Percentiles rank a stretch among this genome's conserved stretches.
phyloP scores from a whole-genome alignment of 37 sponge, comb jelly and placozoan genomes.

The Eunapius fragilis region DNA sequence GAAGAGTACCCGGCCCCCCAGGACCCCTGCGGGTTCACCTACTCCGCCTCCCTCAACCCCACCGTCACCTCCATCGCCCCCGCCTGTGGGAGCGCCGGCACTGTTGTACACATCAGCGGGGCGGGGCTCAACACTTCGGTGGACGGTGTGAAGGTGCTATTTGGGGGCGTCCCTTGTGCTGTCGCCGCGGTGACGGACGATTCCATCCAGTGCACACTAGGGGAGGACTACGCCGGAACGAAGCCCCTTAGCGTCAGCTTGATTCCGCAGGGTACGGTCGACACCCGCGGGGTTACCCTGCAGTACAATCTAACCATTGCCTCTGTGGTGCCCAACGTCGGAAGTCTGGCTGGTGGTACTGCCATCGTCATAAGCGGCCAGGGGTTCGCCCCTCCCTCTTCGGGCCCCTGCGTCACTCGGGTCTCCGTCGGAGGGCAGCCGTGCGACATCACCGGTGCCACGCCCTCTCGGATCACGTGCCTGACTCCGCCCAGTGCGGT shows the following conservation, averaged over 20 bases:
- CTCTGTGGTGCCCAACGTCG: conserved; percentile 18
- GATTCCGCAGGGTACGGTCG: conserved; percentile 18
- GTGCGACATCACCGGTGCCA: conserved; percentile 22
- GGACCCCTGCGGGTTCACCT: conserved; percentile 62
- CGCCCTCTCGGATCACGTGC: conserved; percentile 13
- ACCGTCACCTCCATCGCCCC: conserved; percentile 52
- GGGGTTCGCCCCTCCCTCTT: conserved; percentile 51
- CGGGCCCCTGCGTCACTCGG: neutral
- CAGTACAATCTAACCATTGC: conserved; percentile 28
- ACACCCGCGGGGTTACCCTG: conserved; percentile 20
- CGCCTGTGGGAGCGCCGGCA: conserved; percentile 24
- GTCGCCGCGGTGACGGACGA: conserved; percentile 19
- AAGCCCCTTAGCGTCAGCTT: conserved; percentile 45
- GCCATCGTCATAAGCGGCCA: conserved; percentile 44
- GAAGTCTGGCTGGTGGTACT: conserved; percentile 62
- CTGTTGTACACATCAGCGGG: conserved; percentile 40
- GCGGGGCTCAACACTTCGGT: conserved; percentile 9
- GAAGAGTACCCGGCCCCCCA: neutral
- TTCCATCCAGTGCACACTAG: conserved; percentile 39
- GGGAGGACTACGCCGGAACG: conserved; percentile 34
- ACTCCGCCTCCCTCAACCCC: conserved; percentile 48
- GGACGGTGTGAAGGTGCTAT: conserved; percentile 16
- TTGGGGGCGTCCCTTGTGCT: conserved; percentile 49
- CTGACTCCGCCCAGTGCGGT: conserved; percentile 16
- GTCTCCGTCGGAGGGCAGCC: conserved; percentile 43